phyloP scores from a whole-genome alignment of 2,888 invertebrate species.

The Andrena camellia region DNA sequence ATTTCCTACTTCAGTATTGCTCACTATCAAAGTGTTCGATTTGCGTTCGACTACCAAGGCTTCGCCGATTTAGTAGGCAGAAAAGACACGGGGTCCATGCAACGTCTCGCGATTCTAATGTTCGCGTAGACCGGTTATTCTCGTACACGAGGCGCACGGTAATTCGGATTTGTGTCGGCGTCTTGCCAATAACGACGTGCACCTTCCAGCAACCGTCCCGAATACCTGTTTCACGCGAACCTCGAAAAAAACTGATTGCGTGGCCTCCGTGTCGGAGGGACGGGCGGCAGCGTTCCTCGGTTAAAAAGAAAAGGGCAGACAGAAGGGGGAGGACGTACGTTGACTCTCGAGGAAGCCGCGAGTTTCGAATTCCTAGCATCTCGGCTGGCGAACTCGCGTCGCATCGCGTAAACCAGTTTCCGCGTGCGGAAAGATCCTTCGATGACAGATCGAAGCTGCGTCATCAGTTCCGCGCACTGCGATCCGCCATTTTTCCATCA shows the following conservation, averaged over 20 bases:
- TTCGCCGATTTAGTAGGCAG: too few species aligned
- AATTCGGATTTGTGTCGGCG: slow-evolving; percentile 58
- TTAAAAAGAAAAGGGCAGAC: slow-evolving; percentile 33
- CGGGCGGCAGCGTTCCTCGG: slow-evolving; percentile 45
- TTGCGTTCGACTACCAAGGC: neutral
- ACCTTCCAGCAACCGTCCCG: slow-evolving; percentile 52
- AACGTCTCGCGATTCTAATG: slow-evolving; percentile 39
- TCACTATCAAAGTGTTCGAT: neutral
- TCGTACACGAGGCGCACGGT: slow-evolving; percentile 48
- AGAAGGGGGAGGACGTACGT: slow-evolving; percentile 53
- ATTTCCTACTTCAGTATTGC: neutral
- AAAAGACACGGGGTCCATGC: neutral
- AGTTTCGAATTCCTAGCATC: slow-evolving; percentile 72
- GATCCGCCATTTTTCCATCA: slow-evolving; percentile 2
- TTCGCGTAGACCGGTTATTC: slow-evolving; percentile 44
- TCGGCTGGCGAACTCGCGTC: slow-evolving; percentile 38
- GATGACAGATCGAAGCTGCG: slow-evolving; percentile 38
- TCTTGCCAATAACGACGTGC: slow-evolving; percentile 60
- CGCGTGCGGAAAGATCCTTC: slow-evolving; percentile 25
- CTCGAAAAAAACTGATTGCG: slow-evolving; percentile 66
- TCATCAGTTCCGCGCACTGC: neutral
- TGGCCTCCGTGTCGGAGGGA: slow-evolving; percentile 53
- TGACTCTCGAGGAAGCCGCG: slow-evolving; percentile 65
- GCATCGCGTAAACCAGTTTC: slow-evolving; percentile 62
- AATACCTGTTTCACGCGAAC: slow-evolving; percentile 78